Conservation (phyloP, 2,797 vertebrate genomes). For the Poeciliopsis infans region DNA sequence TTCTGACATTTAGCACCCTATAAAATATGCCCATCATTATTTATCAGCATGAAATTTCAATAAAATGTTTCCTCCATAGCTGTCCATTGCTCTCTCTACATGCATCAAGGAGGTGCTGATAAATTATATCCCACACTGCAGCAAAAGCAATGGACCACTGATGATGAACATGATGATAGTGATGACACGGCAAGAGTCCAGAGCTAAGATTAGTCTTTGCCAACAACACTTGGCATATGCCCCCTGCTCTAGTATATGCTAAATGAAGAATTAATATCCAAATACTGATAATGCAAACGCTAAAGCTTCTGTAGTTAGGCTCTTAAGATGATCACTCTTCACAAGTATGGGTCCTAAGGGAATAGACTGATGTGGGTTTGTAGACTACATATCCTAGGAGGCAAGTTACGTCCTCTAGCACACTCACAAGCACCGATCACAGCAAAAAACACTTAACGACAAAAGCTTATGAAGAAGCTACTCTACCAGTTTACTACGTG, state of each 20-base stretch:
- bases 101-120: slow-evolving; percentile 36
- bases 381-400: slow-evolving; percentile 18
- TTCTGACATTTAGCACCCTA: not conserved
- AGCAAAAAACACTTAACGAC: slow-evolving; percentile 25
- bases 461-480: slow-evolving; percentile 1
- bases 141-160: slow-evolving; percentile 53
- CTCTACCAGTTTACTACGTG: slow-evolving; percentile 44
- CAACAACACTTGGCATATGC: slow-evolving; percentile 52
- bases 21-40: not conserved
- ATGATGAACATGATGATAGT: slow-evolving; percentile 44
- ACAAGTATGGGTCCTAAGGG: not conserved
- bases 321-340: not conserved
- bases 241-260: slow-evolving; percentile 17
- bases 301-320: not conserved
- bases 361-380: not conserved
- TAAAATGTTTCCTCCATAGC: not conserved
- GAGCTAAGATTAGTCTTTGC: slow-evolving; percentile 42
- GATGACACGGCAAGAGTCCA: slow-evolving; percentile 61
- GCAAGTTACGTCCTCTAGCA: slow-evolving; percentile 27
- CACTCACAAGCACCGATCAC: slow-evolving; percentile 6
- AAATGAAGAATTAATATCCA: slow-evolving; percentile 3
- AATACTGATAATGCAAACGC: slow-evolving; percentile 3
- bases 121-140: slow-evolving; percentile 56
- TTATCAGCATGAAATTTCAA: not conserved
- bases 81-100: slow-evolving; percentile 10